phyloP scores from a whole-genome alignment of 2,888 invertebrate species.

The Nomada hirtipes region DNA sequence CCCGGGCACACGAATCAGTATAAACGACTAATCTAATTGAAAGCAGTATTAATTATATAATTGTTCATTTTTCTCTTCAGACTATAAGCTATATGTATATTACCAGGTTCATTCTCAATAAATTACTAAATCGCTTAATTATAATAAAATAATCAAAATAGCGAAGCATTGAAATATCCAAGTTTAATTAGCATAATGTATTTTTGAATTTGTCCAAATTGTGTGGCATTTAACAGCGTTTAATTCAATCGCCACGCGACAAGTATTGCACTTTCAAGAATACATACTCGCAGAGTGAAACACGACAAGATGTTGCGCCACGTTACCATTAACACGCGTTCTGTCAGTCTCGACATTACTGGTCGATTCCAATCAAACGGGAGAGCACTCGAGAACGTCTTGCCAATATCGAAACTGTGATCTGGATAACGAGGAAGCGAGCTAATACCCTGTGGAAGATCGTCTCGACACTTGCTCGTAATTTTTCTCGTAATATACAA shows the following conservation, averaged over 20 bases:
- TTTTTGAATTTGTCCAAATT: too few species aligned
- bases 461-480: slow-evolving; percentile 12
- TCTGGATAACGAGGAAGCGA: background rate
- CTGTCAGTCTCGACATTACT: background rate
- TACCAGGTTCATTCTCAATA: too few species aligned
- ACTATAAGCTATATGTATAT: too few species aligned
- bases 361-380: slow-evolving; percentile 1
- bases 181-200: too few species aligned
- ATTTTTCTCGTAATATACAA: slow-evolving; percentile 38
- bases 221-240: background rate
- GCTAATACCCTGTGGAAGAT: background rate
- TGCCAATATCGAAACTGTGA: background rate
- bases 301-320: background rate
- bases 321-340: background rate
- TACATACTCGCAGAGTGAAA: background rate
- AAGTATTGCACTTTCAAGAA: background rate
- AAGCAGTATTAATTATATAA: too few species aligned
- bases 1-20: too few species aligned
- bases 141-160: too few species aligned
- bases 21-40: too few species aligned
- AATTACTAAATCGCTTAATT: too few species aligned
- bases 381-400: background rate
- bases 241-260: background rate
- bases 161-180: too few species aligned
- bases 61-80: too few species aligned